phyloP scores from a whole-genome alignment of 2,797 vertebrate species.

The Tiaroga cobitis region DNA sequence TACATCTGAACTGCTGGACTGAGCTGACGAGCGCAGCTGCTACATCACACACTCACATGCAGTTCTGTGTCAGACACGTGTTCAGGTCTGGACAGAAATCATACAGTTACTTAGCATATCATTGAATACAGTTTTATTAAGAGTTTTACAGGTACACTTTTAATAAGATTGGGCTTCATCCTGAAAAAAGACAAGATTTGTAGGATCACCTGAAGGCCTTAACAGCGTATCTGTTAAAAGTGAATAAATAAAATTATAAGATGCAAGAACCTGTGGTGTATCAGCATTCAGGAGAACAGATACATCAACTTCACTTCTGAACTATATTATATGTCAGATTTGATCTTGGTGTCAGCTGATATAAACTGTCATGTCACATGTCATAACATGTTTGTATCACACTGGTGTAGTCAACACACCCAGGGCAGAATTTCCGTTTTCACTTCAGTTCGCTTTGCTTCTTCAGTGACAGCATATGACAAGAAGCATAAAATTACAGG shows the following conservation, averaged over 20 bases:
- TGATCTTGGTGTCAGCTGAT: conserved; percentile 29
- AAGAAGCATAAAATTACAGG: conserved; percentile 27
- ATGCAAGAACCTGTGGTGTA: background rate
- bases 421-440: conserved; percentile 17
- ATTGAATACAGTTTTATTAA: background rate
- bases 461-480: conserved; percentile 30
- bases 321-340: conserved; percentile 4
- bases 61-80: background rate
- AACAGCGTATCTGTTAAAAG: conserved; percentile 1
- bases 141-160: background rate
- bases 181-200: background rate
- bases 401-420: conserved; percentile 32
- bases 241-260: conserved; percentile 10
- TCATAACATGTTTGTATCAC: conserved; percentile 43
- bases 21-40: background rate
- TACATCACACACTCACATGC: background rate
- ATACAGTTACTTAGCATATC: too few species aligned
- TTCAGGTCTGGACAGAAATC: background rate
- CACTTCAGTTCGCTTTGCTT: conserved; percentile 25
- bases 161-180: background rate
- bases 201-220: background rate
- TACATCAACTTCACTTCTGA: background rate
- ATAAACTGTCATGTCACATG: conserved; percentile 40
- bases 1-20: background rate
- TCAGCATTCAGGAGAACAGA: conserved; percentile 14